Conservation (phyloP, 2,113 vertebrate species). For the Ophthalmolycus amberensis region DNA sequence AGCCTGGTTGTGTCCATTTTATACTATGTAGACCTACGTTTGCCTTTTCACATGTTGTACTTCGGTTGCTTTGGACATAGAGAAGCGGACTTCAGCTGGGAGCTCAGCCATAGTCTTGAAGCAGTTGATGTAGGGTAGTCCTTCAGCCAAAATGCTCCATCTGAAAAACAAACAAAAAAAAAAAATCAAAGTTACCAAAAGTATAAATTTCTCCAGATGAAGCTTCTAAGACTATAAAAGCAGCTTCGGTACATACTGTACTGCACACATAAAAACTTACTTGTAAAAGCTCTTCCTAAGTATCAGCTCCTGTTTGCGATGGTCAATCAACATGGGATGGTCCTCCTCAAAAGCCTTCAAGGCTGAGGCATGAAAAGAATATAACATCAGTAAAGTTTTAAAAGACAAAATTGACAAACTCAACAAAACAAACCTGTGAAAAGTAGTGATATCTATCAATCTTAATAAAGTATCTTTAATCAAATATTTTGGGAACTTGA, state of each 20-base stretch:
- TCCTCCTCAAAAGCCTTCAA: constrained; percentile 65
- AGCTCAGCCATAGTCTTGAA: constrained; percentile 12
- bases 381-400: not conserved
- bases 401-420: no score
- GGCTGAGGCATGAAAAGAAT: constrained; percentile 39
- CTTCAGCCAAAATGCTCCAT: constrained; percentile 42
- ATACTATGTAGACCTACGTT: constrained; percentile 31
- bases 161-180: constrained; percentile 25
- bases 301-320: constrained; percentile 58
- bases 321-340: constrained; percentile 50
- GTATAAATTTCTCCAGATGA: not conserved
- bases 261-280: constrained; percentile 50
- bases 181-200: not conserved
- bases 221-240: not conserved
- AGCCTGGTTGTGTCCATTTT: not conserved
- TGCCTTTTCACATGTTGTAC: fast-evolving
- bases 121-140: constrained; percentile 17
- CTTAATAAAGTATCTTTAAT: not conserved
- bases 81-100: constrained; percentile 50
- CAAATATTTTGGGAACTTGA: not conserved
- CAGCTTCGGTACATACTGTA: not conserved
- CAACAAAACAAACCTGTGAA: not conserved
- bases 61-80: constrained; percentile 32
- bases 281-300: constrained; percentile 48
- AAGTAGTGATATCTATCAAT: not conserved